phyloP scores from a whole-genome alignment of 2,113 vertebrate species.

The Pachycephala philippinensis region DNA sequence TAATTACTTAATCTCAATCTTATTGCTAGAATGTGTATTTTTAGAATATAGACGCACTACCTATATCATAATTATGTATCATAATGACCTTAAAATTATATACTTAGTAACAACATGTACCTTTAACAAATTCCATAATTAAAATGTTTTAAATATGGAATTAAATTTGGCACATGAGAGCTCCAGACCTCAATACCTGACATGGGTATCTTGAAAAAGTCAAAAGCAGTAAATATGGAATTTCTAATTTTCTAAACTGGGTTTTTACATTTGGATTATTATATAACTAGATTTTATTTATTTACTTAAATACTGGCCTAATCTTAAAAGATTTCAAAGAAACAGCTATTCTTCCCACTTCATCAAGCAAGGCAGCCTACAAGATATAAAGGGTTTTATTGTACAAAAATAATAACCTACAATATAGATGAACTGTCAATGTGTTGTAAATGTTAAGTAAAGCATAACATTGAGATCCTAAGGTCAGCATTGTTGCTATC shows the following conservation, averaged over 20 bases:
- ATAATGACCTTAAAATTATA: not conserved
- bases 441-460: not conserved
- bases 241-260: not conserved
- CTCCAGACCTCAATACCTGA: not conserved
- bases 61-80: not conserved
- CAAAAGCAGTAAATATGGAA: not conserved
- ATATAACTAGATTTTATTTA: not conserved
- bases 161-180: not conserved
- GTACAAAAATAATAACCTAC: not conserved
- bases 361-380: not conserved
- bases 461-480: not conserved
- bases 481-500: not conserved
- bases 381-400: not conserved
- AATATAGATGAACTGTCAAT: not conserved
- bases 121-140: not conserved
- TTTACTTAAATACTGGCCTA: not conserved
- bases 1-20: constrained; percentile 5
- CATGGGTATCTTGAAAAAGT: not conserved
- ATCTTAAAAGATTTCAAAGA: not conserved
- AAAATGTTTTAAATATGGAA: not conserved
- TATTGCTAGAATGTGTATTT: not conserved
- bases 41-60: not conserved
- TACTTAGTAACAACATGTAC: not conserved
- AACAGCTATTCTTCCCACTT: not conserved
- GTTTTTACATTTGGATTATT: not conserved